Conservation (phyloP, 2,797 vertebrate species). For the Pterois miles region DNA sequence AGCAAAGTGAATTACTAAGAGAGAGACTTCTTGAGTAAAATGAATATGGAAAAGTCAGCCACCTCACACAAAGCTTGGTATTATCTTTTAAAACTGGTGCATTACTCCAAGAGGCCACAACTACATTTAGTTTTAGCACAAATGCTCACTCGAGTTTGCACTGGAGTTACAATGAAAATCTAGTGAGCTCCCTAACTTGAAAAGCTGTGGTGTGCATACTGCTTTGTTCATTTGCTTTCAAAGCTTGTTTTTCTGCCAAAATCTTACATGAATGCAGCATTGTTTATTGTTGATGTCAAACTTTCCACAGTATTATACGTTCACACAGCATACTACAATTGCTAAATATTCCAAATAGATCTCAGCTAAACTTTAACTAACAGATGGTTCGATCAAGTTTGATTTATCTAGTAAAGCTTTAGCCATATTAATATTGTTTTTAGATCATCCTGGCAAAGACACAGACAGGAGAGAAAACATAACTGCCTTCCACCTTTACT, state of each 20-base stretch:
- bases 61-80: neutral
- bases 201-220: neutral
- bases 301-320: neutral
- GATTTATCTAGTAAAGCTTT: neutral
- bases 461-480: neutral
- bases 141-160: too few species aligned
- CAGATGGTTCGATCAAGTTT: neutral
- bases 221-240: neutral
- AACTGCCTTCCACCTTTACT: neutral
- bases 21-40: slow-evolving; percentile 15
- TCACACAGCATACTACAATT: neutral
- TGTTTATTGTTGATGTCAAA: neutral
- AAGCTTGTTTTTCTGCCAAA: neutral
- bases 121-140: rapidly evolving
- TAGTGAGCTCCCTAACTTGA: neutral
- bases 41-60: neutral
- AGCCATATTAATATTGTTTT: neutral
- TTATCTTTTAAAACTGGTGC: too few species aligned
- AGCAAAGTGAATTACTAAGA: slow-evolving; percentile 44
- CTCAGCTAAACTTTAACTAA: neutral
- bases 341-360: neutral
- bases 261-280: neutral
- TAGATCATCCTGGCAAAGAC: neutral
- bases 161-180: neutral
- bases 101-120: neutral